Evolutionary conservation across 2,888 invertebrate genomes (phyloP).

Genomic region (Drosophila lacicola): DNA sequence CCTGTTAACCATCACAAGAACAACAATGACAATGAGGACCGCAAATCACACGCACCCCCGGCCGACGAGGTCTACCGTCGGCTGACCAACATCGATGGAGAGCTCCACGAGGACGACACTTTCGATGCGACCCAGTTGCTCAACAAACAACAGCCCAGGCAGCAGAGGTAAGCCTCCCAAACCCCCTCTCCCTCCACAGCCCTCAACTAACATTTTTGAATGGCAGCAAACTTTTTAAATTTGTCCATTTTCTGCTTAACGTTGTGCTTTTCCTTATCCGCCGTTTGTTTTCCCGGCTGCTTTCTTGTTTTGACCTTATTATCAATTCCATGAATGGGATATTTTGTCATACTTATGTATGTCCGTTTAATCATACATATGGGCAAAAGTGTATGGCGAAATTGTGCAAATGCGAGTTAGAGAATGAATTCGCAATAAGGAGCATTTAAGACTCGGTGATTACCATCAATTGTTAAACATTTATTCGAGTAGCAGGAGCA

Average conservation of each 20-base stretch:
- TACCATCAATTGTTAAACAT: no score
- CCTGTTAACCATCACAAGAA: slow-evolving; percentile 84
- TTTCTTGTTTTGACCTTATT: slow-evolving; percentile 4
- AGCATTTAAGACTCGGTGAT: no score
- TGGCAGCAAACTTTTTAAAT: slow-evolving; percentile 47
- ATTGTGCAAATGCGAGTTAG: background rate
- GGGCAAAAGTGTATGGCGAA: background rate
- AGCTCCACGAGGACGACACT: slow-evolving; percentile 83
- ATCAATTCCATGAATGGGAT: slow-evolving; percentile 1
- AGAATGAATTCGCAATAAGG: no score
- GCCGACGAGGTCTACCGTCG: slow-evolving; percentile 82
- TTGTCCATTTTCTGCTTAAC: slow-evolving; percentile 28
- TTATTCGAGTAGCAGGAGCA: no score
- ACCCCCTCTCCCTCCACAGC: background rate
- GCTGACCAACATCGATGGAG: slow-evolving; percentile 82
- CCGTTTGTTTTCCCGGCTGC: slow-evolving; percentile 7
- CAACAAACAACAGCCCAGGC: slow-evolving; percentile 79
- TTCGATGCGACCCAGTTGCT: slow-evolving; percentile 83
- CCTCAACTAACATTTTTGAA: background rate
- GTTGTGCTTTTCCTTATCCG: slow-evolving; percentile 24
- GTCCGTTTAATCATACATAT: background rate
- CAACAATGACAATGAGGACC: slow-evolving; percentile 70
- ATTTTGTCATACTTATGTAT: background rate
- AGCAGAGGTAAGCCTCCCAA: slow-evolving; percentile 78
- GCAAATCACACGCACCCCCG: slow-evolving; percentile 51